These are phyloP conservation scores for Nomada hirtipes DNA, from an alignment of 2,888 invertebrate species.

Conservation along the genomic window DNA sequence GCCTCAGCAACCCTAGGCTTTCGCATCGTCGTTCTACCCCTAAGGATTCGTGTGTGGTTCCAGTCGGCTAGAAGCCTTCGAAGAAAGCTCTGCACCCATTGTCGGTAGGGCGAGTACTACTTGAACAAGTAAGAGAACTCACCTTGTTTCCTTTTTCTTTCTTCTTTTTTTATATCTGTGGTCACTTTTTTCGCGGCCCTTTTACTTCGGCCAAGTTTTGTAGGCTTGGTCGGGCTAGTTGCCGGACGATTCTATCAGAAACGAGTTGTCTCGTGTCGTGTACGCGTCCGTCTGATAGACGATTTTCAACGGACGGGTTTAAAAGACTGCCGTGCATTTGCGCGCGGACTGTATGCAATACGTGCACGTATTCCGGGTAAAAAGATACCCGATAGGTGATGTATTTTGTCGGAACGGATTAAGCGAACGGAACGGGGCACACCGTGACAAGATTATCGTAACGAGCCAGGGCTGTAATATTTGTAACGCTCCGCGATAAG, in stretches of 20 bases:
- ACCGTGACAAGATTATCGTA: constrained; percentile 8
- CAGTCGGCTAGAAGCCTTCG: background rate
- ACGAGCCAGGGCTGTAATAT: constrained; percentile 23
- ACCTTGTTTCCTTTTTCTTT: background rate
- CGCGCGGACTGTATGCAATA: constrained; percentile 3
- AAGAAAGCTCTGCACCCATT: no score
- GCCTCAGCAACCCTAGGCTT: background rate
- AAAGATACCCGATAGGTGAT: constrained; percentile 20
- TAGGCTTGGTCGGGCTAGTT: no score
- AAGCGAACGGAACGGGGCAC: constrained; percentile 20
- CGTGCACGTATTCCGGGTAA: constrained; percentile 12
- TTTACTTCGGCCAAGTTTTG: no score
- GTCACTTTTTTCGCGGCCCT: no score
- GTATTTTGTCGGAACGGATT: constrained; percentile 17
- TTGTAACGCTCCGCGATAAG: constrained; percentile 24
- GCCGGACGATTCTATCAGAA: no score
- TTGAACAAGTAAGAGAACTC: constrained; percentile 38
- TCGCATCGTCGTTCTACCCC: background rate
- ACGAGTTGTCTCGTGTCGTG: constrained; percentile 7
- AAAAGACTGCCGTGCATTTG: background rate
- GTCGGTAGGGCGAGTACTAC: background rate
- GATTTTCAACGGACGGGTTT: constrained; percentile 23
- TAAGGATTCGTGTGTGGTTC: constrained; percentile 41
- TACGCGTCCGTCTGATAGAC: constrained; percentile 15
- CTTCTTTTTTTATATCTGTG: background rate